Evolutionary conservation across 1,140 invertebrate genomes (phyloP).

Genomic region (Lordiphosa clarofinis): DNA sequence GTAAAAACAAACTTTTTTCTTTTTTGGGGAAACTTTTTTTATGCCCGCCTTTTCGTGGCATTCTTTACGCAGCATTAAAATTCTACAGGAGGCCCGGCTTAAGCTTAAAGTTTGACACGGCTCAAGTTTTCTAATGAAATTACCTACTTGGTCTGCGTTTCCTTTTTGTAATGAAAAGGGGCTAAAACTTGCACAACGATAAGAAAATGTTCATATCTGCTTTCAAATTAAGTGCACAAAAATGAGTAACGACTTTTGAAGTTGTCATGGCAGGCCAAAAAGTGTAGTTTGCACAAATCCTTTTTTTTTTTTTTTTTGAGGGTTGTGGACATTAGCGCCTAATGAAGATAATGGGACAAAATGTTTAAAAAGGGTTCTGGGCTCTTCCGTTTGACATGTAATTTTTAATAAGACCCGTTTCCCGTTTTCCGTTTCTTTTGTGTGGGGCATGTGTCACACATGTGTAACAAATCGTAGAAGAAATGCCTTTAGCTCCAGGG

Average conservation of each 20-base stretch:
- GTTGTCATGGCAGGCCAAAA: constrained; percentile 59
- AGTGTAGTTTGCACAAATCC: constrained; percentile 33
- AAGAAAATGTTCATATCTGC: constrained; percentile 67
- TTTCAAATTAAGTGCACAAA: constrained; percentile 73
- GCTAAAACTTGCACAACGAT: constrained; percentile 51
- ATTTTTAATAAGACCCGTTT: constrained; percentile 72
- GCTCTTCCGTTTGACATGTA: constrained; percentile 60
- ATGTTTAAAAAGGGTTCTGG: constrained; percentile 56
- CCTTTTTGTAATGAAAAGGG: constrained; percentile 61
- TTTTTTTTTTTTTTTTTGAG: constrained; percentile 14
- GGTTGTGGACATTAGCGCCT: constrained; percentile 60
- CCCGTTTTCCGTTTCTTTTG: constrained; percentile 44
- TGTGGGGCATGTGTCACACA: constrained; percentile 52
- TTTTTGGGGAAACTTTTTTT: constrained; percentile 54
- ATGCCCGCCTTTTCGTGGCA: constrained; percentile 44
- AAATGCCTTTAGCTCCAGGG: constrained; percentile 36
- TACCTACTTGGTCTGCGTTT: constrained; percentile 62
- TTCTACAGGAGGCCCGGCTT: constrained; percentile 55
- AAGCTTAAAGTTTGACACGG: constrained; percentile 78
- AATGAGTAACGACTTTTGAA: constrained; percentile 79
- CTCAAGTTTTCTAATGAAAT: constrained; percentile 79
- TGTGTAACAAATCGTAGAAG: constrained; percentile 34
- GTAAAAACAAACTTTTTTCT: constrained; percentile 66
- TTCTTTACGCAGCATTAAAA: constrained; percentile 72
- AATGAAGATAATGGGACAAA: constrained; percentile 73